Conservation (phyloP, 2,113 vertebrate species). For the Origma solitaria region DNA sequence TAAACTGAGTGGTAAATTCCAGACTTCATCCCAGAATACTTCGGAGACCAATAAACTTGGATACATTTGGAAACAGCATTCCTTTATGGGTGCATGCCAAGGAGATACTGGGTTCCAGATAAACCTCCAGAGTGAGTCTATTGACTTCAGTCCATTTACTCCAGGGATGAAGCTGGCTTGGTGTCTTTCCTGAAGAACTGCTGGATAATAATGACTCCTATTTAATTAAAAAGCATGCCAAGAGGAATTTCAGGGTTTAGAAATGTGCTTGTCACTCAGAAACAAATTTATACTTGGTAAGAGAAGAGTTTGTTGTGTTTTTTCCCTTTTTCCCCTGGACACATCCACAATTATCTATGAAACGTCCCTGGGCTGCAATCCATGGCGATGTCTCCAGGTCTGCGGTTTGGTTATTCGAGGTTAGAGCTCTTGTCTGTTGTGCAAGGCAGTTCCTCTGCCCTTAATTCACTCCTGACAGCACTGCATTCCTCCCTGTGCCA, state of each 20-base stretch:
- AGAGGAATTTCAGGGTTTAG: slow-evolving; percentile 34
- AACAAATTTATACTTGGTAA: background rate
- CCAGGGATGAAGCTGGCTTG: slow-evolving; percentile 18
- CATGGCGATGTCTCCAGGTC: background rate
- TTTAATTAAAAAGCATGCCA: slow-evolving; percentile 23
- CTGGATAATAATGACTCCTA: background rate
- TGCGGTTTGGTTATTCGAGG: background rate
- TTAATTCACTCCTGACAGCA: background rate
- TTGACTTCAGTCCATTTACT: slow-evolving; percentile 18
- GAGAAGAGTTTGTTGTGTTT: background rate
- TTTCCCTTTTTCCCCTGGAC: background rate
- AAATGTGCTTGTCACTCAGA: slow-evolving; percentile 15
- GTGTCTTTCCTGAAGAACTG: slow-evolving; percentile 46
- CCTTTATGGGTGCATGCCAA: slow-evolving; percentile 21
- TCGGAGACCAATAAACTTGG: slow-evolving; percentile 46
- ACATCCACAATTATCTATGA: background rate
- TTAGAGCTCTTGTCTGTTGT: background rate
- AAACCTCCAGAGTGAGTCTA: background rate
- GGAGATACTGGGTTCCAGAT: slow-evolving; percentile 30
- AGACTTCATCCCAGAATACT: slow-evolving; percentile 24
- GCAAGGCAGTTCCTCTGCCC: slow-evolving; percentile 35
- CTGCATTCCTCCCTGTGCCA: background rate
- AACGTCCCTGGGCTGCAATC: background rate
- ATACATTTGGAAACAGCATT: slow-evolving; percentile 31
- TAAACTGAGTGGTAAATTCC: slow-evolving; percentile 36